Conservation (phyloP, 1,140 invertebrate genomes). For the Drosophila sp. region DNA sequence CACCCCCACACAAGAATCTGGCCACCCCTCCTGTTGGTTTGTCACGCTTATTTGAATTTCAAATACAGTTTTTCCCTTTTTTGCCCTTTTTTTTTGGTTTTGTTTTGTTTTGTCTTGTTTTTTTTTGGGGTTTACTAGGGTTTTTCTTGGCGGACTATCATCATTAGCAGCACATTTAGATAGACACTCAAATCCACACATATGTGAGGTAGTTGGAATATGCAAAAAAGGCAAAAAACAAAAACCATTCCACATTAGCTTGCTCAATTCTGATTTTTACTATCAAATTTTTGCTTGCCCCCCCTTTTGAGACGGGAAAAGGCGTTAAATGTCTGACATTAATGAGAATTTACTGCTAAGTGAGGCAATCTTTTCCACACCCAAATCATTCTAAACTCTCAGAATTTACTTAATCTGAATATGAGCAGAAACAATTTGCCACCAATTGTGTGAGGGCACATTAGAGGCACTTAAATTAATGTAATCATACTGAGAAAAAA, state of each 20-base stretch:
- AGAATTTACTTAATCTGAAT: neutral
- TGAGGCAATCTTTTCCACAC: constrained; percentile 2
- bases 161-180: constrained; percentile 64
- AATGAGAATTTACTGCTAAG: constrained; percentile 21
- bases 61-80: constrained; percentile 15
- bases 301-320: too few species aligned
- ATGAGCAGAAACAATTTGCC: neutral
- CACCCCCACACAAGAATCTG: neutral
- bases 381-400: neutral
- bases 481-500: neutral
- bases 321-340: constrained; percentile 18
- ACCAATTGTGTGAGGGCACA: neutral
- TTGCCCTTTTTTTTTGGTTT: constrained; percentile 3
- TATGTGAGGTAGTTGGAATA: neutral
- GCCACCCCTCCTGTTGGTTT: neutral
- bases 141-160: constrained; percentile 38
- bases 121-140: neutral
- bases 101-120: neutral
- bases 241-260: constrained; percentile 18
- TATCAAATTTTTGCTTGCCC: neutral
- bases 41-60: constrained; percentile 26
- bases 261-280: constrained; percentile 7
- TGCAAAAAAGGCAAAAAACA: neutral
- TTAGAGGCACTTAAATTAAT: neutral
- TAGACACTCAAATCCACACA: constrained; percentile 29